These are phyloP conservation scores for Alces alces DNA, from an alignment of 2,113 vertebrate genomes.

Conservation along the genomic window DNA sequence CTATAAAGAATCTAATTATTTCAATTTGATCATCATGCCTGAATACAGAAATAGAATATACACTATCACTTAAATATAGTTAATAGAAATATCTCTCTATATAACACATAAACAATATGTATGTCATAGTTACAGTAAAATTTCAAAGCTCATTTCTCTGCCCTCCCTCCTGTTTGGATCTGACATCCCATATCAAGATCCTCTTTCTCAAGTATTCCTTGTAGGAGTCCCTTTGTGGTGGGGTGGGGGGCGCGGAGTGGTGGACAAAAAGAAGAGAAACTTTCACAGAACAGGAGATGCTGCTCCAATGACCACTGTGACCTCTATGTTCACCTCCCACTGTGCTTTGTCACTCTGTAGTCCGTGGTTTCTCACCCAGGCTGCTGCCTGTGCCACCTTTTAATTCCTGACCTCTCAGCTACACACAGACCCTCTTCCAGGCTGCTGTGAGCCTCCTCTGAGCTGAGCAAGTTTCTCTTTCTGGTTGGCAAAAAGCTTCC, in stretches of 20 bases:
- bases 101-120: background rate
- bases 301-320: background rate
- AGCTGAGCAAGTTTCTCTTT: background rate
- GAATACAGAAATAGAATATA: background rate
- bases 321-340: background rate
- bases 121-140: background rate
- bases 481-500: background rate
- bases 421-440: background rate
- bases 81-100: background rate
- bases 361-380: background rate
- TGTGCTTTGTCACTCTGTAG: background rate
- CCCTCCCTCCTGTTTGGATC: background rate
- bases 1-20: background rate
- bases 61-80: background rate
- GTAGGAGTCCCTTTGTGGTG: background rate
- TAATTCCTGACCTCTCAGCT: background rate
- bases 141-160: background rate
- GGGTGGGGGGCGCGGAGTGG: rapidly evolving
- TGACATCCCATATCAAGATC: background rate
- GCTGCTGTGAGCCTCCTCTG: background rate
- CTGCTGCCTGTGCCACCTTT: background rate
- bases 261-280: background rate
- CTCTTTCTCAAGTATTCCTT: background rate
- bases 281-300: background rate
- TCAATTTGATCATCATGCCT: background rate